These are phyloP conservation scores for Cryptomyrus ogoouensis DNA, from an alignment of 2,113 vertebrate species.

Conservation along the genomic window DNA sequence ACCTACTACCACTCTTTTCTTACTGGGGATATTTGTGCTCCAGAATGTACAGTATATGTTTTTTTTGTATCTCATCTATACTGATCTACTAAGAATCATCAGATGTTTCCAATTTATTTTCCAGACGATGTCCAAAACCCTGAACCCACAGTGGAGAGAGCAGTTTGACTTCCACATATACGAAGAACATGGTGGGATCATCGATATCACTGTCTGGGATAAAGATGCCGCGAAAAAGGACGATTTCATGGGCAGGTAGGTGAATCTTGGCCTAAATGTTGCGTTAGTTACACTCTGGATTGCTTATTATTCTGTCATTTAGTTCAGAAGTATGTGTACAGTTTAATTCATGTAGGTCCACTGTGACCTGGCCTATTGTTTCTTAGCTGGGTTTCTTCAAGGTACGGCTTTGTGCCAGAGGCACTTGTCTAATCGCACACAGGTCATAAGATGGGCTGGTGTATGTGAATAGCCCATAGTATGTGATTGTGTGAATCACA, in stretches of 20 bases:
- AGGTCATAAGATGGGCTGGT: not conserved
- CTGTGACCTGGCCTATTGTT: not conserved
- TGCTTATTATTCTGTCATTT: not conserved
- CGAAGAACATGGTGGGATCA: conserved; percentile 83
- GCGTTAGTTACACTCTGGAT: not conserved
- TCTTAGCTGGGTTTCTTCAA: not conserved
- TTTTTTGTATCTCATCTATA: not conserved
- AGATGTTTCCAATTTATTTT: conserved; percentile 25
- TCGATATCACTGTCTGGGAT: conserved; percentile 95
- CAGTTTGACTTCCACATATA: conserved; percentile 98
- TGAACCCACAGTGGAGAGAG: conserved; percentile 96
- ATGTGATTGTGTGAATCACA: not conserved
- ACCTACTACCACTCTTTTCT: not conserved
- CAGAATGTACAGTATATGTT: not conserved
- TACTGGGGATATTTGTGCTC: not conserved
- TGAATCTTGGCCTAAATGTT: conserved; percentile 22
- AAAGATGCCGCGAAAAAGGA: conserved; percentile 90
- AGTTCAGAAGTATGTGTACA: not conserved
- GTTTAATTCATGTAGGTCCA: not conserved
- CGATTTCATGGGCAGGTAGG: conserved; percentile 96
- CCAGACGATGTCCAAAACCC: conserved; percentile 85
- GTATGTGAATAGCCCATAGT: not conserved
- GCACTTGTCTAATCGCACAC: not conserved
- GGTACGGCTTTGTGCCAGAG: not conserved
- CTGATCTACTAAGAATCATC: not conserved